These are phyloP conservation scores for Ophion ventricosus DNA, from an alignment of 2,888 invertebrate genomes.

Conservation along the genomic window DNA sequence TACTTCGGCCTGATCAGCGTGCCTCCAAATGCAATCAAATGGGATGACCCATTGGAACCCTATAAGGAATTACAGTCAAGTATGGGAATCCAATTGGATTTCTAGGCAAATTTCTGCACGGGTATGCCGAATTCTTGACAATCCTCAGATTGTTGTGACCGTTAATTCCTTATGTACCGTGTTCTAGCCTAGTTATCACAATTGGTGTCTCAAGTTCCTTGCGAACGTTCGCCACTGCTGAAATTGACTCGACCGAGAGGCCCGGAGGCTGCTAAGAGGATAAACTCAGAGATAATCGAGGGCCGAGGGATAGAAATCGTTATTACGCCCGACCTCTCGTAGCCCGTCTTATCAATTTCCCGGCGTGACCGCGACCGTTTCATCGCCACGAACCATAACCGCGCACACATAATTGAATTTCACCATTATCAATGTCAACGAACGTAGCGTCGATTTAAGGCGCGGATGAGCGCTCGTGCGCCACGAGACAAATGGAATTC, in stretches of 20 bases:
- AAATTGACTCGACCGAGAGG: background rate
- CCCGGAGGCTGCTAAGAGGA: background rate
- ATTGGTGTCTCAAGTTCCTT: background rate
- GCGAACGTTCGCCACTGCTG: background rate
- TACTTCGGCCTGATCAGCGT: too few species aligned
- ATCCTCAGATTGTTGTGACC: too few species aligned
- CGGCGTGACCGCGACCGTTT: background rate
- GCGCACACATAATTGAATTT: slow-evolving; percentile 20
- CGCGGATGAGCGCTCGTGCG: background rate
- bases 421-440: slow-evolving; percentile 6
- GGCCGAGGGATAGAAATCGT: background rate
- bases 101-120: too few species aligned
- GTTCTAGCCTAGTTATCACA: background rate
- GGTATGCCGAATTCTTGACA: too few species aligned
- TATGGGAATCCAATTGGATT: too few species aligned
- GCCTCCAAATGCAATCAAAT: too few species aligned
- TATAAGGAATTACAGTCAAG: too few species aligned
- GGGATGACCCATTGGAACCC: too few species aligned
- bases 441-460: background rate
- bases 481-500: slow-evolving; percentile 22
- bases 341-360: slow-evolving; percentile 26
- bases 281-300: background rate
- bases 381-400: background rate
- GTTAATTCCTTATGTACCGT: background rate
- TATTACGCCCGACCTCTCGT: background rate